Conservation (phyloP, 2,113 vertebrate species). For the Aegotheles bennettii region DNA sequence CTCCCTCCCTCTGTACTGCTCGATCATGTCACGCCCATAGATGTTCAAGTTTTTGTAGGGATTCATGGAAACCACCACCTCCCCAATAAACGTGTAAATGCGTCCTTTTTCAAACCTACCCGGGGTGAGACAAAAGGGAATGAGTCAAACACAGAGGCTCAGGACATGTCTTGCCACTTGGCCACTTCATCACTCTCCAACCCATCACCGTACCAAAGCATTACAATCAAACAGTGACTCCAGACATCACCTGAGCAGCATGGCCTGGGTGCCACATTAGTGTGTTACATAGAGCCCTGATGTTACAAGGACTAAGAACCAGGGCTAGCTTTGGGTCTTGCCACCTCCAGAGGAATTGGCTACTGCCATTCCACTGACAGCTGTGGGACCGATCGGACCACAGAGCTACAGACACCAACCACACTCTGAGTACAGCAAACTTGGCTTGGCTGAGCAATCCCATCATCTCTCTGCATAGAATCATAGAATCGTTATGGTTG, state of each 20-base stretch:
- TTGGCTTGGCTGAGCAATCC: too few species aligned
- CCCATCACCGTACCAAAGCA: fast-evolving
- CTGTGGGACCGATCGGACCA: fast-evolving
- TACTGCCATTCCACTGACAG: background rate
- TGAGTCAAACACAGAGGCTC: background rate
- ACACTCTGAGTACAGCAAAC: background rate
- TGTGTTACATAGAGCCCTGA: fast-evolving
- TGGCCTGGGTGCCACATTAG: fast-evolving
- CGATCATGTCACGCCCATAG: conserved; percentile 88
- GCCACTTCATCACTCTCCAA: background rate
- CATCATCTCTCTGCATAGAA: fast-evolving
- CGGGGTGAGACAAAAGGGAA: background rate
- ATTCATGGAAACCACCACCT: conserved; percentile 96
- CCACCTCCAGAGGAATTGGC: background rate
- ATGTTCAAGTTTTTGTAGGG: conserved; percentile 94
- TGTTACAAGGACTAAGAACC: background rate
- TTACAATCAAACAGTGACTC: fast-evolving
- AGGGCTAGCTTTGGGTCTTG: too few species aligned
- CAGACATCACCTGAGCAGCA: fast-evolving
- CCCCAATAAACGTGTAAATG: conserved; percentile 95
- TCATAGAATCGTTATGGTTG: too few species aligned
- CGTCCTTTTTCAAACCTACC: conserved; percentile 93
- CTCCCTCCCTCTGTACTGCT: conserved; percentile 93
- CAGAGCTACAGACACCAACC: fast-evolving
- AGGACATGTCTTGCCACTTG: background rate